A percentile compares a stretch with the other conserved stretches of the same genome.
Conservation (phyloP, 2,797 vertebrate genomes). For the Melanotaenia trifasciata region DNA sequence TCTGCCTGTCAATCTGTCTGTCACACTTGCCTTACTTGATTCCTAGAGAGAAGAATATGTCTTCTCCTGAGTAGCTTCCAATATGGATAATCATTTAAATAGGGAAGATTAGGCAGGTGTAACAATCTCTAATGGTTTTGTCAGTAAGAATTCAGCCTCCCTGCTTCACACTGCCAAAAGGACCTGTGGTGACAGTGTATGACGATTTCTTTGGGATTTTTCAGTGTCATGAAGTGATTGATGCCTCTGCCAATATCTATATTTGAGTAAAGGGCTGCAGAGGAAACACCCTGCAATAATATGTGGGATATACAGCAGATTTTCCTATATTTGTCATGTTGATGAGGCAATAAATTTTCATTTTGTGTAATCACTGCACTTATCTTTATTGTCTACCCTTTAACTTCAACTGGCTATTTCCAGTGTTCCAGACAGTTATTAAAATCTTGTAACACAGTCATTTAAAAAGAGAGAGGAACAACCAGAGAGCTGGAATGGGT, state of each 20-base stretch:
- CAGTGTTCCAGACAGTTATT: not conserved
- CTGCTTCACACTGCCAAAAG: conserved; percentile 20
- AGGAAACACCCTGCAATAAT: not conserved
- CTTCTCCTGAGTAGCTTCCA: conserved; percentile 52
- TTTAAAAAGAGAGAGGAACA: conserved; percentile 17
- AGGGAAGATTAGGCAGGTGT: conserved; percentile 70
- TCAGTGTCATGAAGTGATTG: conserved; percentile 42
- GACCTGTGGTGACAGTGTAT: conserved; percentile 22
- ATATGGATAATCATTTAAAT: conserved; percentile 68
- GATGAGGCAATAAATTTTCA: conserved; percentile 2
- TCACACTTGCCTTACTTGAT: conserved; percentile 46
- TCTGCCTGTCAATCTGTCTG: conserved; percentile 61
- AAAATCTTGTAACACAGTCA: not conserved
- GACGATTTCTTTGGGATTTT: conserved; percentile 36
- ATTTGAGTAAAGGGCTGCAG: conserved; percentile 26
- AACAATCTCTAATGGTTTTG: conserved; percentile 75
- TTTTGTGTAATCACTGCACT: not conserved
- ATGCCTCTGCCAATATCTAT: conserved; percentile 46
- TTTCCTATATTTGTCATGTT: not conserved
- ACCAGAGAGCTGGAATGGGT: conserved; percentile 31
- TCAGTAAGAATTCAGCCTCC: conserved; percentile 66
- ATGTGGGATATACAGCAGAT: not conserved
- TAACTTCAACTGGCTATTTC: conserved; percentile 3
- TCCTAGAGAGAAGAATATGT: conserved; percentile 39
- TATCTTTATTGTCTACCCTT: not conserved